A percentile compares a stretch with the other conserved stretches of the same genome.
Conservation (phyloP, 2,888 invertebrate species). For the Xanthorhoe designata region DNA sequence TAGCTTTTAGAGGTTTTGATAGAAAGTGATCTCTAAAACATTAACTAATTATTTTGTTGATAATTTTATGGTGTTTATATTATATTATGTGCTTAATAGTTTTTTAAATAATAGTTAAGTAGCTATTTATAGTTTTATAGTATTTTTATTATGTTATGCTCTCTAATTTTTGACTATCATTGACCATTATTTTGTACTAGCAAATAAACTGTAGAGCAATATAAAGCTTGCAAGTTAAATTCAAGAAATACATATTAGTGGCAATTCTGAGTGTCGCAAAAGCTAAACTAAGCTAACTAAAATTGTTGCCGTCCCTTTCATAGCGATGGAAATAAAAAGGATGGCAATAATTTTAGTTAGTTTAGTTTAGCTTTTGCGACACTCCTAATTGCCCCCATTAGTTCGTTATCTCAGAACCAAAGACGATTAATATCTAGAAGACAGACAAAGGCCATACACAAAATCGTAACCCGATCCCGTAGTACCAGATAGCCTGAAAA, state of each 20-base stretch:
- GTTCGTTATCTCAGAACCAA: too few relatives aligned
- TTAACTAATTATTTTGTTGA: slow-evolving; percentile 58
- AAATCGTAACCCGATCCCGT: too few relatives aligned
- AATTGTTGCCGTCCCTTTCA: too few relatives aligned
- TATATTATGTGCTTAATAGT: slow-evolving; percentile 20
- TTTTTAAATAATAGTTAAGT: slow-evolving; percentile 23
- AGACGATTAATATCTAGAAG: too few relatives aligned
- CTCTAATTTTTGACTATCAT: slow-evolving; percentile 27
- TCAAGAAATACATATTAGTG: background rate
- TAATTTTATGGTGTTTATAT: slow-evolving; percentile 48
- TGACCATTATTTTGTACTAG: background rate
- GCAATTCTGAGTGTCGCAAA: too few relatives aligned
- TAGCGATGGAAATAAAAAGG: too few relatives aligned
- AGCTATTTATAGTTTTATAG: slow-evolving; percentile 20
- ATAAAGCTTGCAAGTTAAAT: background rate
- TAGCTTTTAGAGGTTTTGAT: slow-evolving; percentile 50
- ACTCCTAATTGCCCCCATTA: too few relatives aligned
- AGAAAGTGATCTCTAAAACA: slow-evolving; percentile 71
- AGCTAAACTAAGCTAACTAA: too few relatives aligned
- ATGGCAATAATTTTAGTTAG: too few relatives aligned
- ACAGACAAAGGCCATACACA: too few relatives aligned
- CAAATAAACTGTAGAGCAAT: slow-evolving; percentile 1
- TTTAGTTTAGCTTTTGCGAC: too few relatives aligned
- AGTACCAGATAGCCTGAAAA: too few relatives aligned
- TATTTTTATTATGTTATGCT: slow-evolving; percentile 28